Conservation (phyloP, 92 coral and sea anemone species). For the Epizoanthus ramosus region DNA sequence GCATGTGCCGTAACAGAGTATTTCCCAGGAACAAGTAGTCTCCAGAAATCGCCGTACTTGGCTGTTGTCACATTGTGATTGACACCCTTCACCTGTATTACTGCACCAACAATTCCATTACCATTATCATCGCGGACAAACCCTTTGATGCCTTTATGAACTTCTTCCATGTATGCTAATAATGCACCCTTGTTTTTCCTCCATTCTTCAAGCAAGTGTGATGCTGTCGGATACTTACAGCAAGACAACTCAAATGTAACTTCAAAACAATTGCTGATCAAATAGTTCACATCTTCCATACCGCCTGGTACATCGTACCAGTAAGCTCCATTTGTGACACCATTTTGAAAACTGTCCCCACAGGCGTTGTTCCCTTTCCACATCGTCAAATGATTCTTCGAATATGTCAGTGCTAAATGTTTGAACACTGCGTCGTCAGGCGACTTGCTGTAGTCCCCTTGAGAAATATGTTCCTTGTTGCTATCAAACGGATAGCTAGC, state of each 20-base stretch:
- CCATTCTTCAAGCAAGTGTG: constrained; percentile 78
- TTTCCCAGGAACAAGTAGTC: constrained; percentile 77
- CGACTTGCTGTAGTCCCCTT: constrained; percentile 61
- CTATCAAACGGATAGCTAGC: constrained; percentile 99
- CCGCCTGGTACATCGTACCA: constrained; percentile 99
- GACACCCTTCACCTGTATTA: constrained; percentile 73
- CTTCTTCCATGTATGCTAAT: constrained; percentile 82
- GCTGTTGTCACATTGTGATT: constrained; percentile 77
- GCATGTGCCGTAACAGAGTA: constrained; percentile 74
- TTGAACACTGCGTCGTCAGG: constrained; percentile 87
- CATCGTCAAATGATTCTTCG: constrained; percentile 88
- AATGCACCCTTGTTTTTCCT: constrained; percentile 80
- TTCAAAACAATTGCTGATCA: constrained; percentile 96
- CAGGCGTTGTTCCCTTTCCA: constrained; percentile 63
- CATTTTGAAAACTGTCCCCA: constrained; percentile 61
- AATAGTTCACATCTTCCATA: constrained; percentile 96
- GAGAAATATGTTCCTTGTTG: constrained; percentile 50
- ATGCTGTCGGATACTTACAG: constrained; percentile 84
- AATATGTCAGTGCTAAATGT: constrained; percentile 81
- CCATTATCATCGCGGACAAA: constrained; percentile 72
- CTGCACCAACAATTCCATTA: constrained; percentile 71
- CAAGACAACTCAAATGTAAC: constrained; percentile 92
- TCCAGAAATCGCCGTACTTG: constrained; percentile 84
- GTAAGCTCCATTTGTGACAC: constrained; percentile 92
- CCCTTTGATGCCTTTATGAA: constrained; percentile 87